phyloP scores from a whole-genome alignment of 2,113 vertebrate species.

The Otus sunia region DNA sequence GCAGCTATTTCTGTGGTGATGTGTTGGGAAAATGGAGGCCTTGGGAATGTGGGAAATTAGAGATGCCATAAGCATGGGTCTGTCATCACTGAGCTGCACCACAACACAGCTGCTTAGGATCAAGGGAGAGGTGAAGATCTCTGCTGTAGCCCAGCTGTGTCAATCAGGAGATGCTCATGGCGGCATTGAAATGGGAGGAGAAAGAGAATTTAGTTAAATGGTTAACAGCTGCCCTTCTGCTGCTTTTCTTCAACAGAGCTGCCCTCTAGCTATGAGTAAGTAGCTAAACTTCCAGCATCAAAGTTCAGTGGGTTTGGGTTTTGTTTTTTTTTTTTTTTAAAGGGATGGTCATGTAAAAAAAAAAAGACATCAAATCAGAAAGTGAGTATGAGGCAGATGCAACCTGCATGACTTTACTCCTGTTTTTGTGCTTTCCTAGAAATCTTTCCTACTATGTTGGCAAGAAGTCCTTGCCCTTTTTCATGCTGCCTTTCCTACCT shows the following conservation, averaged over 20 bases:
- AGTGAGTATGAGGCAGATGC: background rate
- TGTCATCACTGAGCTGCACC: background rate
- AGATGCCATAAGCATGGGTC: background rate
- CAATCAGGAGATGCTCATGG: background rate
- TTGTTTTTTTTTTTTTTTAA: no score
- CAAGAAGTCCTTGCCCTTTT: background rate
- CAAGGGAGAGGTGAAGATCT: background rate
- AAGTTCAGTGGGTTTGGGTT: background rate
- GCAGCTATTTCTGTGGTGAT: background rate
- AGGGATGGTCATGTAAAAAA: background rate
- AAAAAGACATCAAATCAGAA: background rate
- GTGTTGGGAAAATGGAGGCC: background rate
- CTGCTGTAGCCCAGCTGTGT: background rate
- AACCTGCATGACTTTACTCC: accelerated
- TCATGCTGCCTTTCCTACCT: background rate
- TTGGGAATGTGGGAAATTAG: background rate
- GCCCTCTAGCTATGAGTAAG: background rate
- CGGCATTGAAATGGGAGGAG: background rate
- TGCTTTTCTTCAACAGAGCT: background rate
- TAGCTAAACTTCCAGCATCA: background rate
- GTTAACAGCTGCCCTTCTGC: background rate
- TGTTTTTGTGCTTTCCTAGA: background rate
- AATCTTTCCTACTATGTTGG: background rate
- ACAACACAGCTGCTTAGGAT: background rate
- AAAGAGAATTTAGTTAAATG: background rate